A percentile compares a stretch with the other conserved stretches of the same genome.
These are phyloP conservation scores for Acrocyrtus sp. DNA, from an alignment of 2,888 invertebrate species.

Conservation along the genomic window DNA sequence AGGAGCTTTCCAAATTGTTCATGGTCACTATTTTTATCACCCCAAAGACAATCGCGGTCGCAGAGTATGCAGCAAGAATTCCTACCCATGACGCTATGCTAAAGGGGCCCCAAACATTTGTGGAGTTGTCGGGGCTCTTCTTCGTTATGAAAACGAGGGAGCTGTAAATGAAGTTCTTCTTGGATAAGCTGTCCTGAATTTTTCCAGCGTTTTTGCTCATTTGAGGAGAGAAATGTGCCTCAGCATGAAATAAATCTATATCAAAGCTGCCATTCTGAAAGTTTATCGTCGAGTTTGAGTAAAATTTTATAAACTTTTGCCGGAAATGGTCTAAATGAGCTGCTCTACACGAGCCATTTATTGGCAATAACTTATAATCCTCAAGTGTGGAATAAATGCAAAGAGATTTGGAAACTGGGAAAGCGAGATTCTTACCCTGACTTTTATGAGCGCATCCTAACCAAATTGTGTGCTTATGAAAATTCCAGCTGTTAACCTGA, in stretches of 20 bases:
- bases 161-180: slow-evolving; percentile 31
- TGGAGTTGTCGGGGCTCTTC: slow-evolving; percentile 24
- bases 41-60: slow-evolving; percentile 49
- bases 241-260: too few species aligned
- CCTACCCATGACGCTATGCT: slow-evolving; percentile 54
- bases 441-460: slow-evolving; percentile 8
- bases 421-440: neutral
- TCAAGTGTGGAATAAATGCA: neutral
- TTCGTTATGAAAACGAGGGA: slow-evolving; percentile 53
- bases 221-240: neutral
- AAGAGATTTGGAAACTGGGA: neutral
- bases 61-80: slow-evolving; percentile 41
- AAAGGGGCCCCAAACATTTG: slow-evolving; percentile 51
- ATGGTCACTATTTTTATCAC: slow-evolving; percentile 53
- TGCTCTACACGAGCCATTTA: neutral
- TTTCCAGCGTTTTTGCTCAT: neutral
- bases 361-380: neutral
- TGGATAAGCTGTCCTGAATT: slow-evolving; percentile 2
- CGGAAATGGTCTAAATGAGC: neutral
- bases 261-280: too few species aligned
- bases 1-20: slow-evolving; percentile 54
- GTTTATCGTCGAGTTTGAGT: neutral
- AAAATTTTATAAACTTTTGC: neutral
- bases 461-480: slow-evolving; percentile 11
- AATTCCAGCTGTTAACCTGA: neutral